Conservation (phyloP, 2,888 invertebrate species). For the Anodontia alba region DNA sequence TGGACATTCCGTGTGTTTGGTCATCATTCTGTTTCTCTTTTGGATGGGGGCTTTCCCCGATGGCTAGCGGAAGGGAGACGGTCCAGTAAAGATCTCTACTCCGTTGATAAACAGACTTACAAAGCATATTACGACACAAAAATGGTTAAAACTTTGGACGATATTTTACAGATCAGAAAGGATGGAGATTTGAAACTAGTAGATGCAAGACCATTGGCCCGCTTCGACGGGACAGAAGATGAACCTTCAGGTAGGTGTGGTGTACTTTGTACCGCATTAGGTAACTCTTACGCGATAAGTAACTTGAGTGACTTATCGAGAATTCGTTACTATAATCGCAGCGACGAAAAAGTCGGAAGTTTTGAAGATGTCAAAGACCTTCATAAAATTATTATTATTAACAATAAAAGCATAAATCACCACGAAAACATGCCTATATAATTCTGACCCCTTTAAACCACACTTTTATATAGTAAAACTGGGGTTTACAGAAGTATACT, state of each 20-base stretch:
- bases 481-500: too few species aligned
- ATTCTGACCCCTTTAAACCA: too few species aligned
- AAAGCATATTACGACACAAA: conserved; percentile 62
- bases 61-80: conserved; percentile 72
- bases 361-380: too few species aligned
- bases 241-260: conserved; percentile 73
- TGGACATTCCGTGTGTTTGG: conserved; percentile 81
- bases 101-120: conserved; percentile 56
- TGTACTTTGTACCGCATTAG: too few species aligned
- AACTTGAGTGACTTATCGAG: too few species aligned
- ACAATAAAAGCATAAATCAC: too few species aligned
- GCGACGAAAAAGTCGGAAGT: too few species aligned
- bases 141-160: conserved; percentile 75
- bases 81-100: conserved; percentile 52
- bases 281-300: too few species aligned
- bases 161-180: conserved; percentile 73
- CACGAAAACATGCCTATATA: too few species aligned
- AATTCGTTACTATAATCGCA: too few species aligned
- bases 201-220: conserved; percentile 78
- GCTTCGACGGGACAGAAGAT: conserved; percentile 79
- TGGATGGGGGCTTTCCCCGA: conserved; percentile 79
- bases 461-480: too few species aligned
- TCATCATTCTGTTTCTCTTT: conserved; percentile 76
- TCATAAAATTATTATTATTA: too few species aligned
- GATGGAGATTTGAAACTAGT: conserved; percentile 69